Evolutionary conservation across 2,113 vertebrate genomes (phyloP).

Genomic region (Mugil cephalus): DNA sequence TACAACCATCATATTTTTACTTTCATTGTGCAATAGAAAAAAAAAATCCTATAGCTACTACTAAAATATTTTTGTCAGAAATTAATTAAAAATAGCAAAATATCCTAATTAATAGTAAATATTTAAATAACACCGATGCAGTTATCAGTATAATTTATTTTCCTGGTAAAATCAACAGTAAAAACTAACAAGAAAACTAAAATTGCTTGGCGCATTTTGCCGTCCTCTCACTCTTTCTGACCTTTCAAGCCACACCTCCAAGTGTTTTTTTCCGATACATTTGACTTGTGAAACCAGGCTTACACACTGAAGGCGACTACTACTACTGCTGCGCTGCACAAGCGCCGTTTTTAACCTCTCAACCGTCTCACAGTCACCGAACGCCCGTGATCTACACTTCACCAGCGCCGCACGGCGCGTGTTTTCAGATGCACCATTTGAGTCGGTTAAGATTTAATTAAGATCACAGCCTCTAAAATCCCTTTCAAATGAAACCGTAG

Average conservation of each 20-base stretch:
- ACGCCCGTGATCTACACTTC: conserved; percentile 76
- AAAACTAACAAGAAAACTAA: background rate
- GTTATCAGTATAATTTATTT: background rate
- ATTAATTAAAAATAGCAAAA: too few relatives aligned
- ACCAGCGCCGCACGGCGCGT: conserved; percentile 87
- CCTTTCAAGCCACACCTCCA: conserved; percentile 61
- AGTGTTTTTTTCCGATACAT: conserved; percentile 22
- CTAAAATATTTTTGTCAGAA: too few relatives aligned
- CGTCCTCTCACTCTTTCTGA: conserved; percentile 42
- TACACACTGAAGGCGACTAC: conserved; percentile 27
- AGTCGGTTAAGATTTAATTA: conserved; percentile 98
- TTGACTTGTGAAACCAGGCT: conserved; percentile 20
- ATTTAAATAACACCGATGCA: background rate
- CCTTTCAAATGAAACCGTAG: conserved; percentile 92
- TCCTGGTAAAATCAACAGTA: too few relatives aligned
- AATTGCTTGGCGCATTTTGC: background rate
- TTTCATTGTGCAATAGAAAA: too few relatives aligned
- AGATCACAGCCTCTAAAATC: conserved; percentile 95
- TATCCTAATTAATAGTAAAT: too few relatives aligned
- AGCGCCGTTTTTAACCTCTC: conserved; percentile 49
- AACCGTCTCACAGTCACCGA: conserved; percentile 12
- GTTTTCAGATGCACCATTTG: conserved; percentile 92
- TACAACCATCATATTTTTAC: too few relatives aligned
- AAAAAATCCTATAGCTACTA: too few relatives aligned
- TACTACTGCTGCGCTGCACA: background rate